These are phyloP conservation scores for Delphinus delphis DNA, from an alignment of 2,113 vertebrate species.

Conservation along the genomic window DNA sequence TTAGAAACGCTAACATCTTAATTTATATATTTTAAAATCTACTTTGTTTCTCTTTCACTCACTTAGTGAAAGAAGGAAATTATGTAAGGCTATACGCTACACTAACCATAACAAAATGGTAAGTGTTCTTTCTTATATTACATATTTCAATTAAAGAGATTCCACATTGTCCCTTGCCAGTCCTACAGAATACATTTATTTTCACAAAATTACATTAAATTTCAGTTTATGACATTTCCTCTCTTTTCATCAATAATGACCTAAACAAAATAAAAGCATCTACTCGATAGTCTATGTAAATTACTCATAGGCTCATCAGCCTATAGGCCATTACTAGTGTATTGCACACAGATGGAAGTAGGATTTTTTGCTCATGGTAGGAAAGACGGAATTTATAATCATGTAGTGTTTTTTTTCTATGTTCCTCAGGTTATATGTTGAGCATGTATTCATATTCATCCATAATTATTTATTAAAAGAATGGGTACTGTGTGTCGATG, in stretches of 20 bases:
- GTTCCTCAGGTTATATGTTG: not conserved
- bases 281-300: not conserved
- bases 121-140: not conserved
- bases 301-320: not conserved
- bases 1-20: not conserved
- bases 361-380: too few species aligned
- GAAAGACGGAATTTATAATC: not conserved
- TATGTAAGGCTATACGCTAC: rapidly evolving
- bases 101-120: not conserved
- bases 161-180: not conserved
- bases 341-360: not conserved
- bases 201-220: not conserved
- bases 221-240: not conserved
- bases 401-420: not conserved
- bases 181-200: not conserved
- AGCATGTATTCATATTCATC: not conserved
- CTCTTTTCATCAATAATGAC: not conserved
- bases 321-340: not conserved
- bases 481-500: not conserved
- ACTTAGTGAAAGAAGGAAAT: not conserved
- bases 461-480: not conserved
- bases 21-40: not conserved
- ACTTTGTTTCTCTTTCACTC: not conserved
- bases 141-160: not conserved
- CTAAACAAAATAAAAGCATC: not conserved